phyloP scores from a whole-genome alignment of 1,140 invertebrate species.

The Drosophila truncata region DNA sequence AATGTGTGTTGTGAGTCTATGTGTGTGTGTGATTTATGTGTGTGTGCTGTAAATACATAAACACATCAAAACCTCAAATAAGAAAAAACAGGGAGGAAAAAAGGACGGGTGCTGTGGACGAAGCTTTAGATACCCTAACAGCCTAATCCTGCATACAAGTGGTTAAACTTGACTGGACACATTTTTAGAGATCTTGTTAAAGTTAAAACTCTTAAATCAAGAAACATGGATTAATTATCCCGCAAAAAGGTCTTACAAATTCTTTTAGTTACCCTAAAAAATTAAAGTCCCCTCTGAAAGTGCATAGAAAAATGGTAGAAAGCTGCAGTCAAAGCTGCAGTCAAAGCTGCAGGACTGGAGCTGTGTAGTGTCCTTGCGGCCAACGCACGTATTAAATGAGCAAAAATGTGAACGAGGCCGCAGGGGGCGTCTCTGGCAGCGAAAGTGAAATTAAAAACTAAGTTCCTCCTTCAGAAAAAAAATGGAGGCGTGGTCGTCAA shows the following conservation, averaged over 20 bases:
- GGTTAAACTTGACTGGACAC: neutral
- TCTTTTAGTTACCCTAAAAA: neutral
- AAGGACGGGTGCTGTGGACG: neutral
- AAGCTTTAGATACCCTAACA: constrained; percentile 13
- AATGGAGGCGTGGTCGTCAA: constrained; percentile 59
- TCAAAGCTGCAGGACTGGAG: constrained; percentile 27
- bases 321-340: too few species aligned
- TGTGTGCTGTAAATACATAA: constrained; percentile 77
- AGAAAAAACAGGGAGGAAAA: constrained; percentile 21
- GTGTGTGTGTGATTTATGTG: constrained; percentile 67
- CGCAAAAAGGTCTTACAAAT: neutral
- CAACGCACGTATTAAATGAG: constrained; percentile 70
- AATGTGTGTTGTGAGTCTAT: neutral
- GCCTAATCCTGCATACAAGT: neutral
- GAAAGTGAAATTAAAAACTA: constrained; percentile 81
- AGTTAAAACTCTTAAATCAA: neutral
- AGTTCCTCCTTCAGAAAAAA: constrained; percentile 36
- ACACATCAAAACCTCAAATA: constrained; percentile 72
- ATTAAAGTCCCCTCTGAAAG: neutral
- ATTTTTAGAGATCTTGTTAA: neutral
- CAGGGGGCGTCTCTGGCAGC: constrained; percentile 19
- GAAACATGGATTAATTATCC: neutral
- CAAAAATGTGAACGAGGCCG: constrained; percentile 52
- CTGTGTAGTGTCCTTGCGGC: constrained; percentile 65
- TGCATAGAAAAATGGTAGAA: neutral